phyloP scores from a whole-genome alignment of 2,888 invertebrate genomes.

The Lepidochrysops patricia region DNA sequence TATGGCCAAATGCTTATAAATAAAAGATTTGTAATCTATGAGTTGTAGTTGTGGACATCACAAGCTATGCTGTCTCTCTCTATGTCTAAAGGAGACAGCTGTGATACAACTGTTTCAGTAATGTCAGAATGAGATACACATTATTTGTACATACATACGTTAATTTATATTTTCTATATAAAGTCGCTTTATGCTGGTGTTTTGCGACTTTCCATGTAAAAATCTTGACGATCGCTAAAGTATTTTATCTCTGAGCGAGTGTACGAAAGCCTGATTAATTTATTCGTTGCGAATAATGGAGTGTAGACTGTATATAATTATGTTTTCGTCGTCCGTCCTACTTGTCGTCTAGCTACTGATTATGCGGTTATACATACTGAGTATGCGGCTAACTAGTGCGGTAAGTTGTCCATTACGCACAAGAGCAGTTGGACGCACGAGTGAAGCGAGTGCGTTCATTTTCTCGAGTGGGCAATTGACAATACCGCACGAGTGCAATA shows the following conservation, averaged over 20 bases:
- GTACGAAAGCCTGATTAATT: constrained; percentile 5
- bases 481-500: no score
- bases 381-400: no score
- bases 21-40: no score
- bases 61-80: neutral
- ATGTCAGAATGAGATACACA: neutral
- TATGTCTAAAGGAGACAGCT: neutral
- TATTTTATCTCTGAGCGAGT: neutral
- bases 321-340: no score
- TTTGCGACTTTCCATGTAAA: neutral
- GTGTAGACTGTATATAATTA: neutral
- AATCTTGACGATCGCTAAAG: neutral
- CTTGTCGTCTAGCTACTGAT: no score
- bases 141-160: neutral
- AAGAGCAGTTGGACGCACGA: no score
- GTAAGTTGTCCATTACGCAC: no score
- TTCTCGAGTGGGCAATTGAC: no score
- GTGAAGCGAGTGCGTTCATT: no score
- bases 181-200: neutral
- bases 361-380: no score
- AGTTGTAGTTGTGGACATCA: neutral
- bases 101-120: neutral
- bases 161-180: neutral
- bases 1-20: neutral
- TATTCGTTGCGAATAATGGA: constrained; percentile 7